Evolutionary conservation across 2,888 invertebrate genomes (phyloP), one percentile per base, ranked within the genome.

Genomic region (Thymelicus lineola): DNA sequence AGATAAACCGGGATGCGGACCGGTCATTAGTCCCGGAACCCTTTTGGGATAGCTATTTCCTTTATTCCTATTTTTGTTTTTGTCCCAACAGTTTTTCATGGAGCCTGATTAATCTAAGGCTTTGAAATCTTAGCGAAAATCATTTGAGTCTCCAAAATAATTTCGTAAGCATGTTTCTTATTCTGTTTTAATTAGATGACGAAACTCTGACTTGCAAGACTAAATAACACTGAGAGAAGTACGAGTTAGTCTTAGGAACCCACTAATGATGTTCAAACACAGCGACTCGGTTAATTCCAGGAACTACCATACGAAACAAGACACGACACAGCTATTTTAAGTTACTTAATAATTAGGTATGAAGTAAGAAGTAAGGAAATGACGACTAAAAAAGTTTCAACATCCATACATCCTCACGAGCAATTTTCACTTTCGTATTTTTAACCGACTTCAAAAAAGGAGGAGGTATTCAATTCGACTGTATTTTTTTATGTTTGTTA

Each of bases 41-140:
- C 68, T 68, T 68, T 68, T 46, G 36, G 62, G 55, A 45, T 45
- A 50, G 50, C 4, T 53, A 35, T 7, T 53, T 17, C 57, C 42
- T 45, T 62, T 62, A 62, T 62, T 68, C 17, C 61, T 57, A 61
- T 68, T 62, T 68, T 46, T 57, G 55, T 68, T 58, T 57, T 68
- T 62, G 17, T 28, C 55, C 55, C 59, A 20, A 53, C 59, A 46
- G 55, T 67, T 60, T 60, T 67, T 59, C 59, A 38, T 36, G 12
- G 46, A 58, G 38, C 10, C 50, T 42, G 59, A 59, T 59, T 66
- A 66, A 66, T 66, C 45, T 45, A 42, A 36, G 38, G 48, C 46
- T 46, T 17, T 28, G 45, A 45, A 28, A 53, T 1, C n/a, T 4
- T 55, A 6, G 20, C 5, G 28, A 55, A 55, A 53, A 20, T 9